Percentiles rank a stretch among this genome's conserved stretches.
phyloP scores from a whole-genome alignment of 2,113 vertebrate species.

The Lophius piscatorius region DNA sequence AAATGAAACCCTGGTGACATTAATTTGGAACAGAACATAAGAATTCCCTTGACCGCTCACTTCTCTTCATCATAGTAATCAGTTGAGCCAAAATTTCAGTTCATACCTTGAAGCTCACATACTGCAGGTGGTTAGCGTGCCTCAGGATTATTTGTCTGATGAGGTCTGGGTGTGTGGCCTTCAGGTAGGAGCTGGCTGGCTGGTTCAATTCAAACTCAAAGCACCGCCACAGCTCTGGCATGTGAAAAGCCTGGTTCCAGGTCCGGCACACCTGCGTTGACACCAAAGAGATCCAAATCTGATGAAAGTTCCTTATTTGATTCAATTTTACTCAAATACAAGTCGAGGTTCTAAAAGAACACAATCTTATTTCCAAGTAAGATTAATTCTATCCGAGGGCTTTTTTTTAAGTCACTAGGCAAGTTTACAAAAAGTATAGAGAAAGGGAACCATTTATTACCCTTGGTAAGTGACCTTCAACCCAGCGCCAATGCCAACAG shows the following conservation, averaged over 20 bases:
- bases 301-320: background rate
- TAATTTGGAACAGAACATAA: background rate
- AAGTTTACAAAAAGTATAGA: too few species aligned
- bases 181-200: conserved; percentile 93
- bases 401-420: background rate
- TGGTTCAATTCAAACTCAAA: conserved; percentile 97
- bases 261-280: conserved; percentile 82
- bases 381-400: background rate
- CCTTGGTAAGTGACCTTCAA: background rate
- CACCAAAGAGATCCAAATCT: background rate
- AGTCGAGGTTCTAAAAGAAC: too few species aligned
- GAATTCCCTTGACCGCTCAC: background rate
- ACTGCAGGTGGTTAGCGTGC: conserved; percentile 95
- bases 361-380: background rate
- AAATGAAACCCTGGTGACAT: background rate
- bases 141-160: conserved; percentile 97
- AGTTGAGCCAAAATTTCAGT: too few species aligned
- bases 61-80: background rate
- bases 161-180: conserved; percentile 95
- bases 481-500: too few species aligned
- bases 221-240: conserved; percentile 96
- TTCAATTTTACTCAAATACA: background rate
- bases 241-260: conserved; percentile 95
- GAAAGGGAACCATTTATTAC: too few species aligned
- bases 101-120: conserved; percentile 96